A percentile compares a stretch with the other conserved stretches of the same genome.
phyloP scores from a whole-genome alignment of 2,888 invertebrate species.

The Capitulum mitella region DNA sequence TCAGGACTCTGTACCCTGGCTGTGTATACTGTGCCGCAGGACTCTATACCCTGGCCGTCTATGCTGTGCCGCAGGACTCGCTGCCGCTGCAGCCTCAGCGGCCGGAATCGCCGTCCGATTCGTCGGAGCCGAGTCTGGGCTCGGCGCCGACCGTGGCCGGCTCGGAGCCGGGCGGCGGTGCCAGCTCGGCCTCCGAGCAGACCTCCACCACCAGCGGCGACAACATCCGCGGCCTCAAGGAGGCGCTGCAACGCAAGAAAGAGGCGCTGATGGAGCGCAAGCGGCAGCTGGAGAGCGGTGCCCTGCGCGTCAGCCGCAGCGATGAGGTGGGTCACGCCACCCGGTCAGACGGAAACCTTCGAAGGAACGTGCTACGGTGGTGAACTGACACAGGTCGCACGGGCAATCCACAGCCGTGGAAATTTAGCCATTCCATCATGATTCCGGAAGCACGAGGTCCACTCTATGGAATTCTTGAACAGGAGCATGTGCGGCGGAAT shows the following conservation, averaged over 20 bases:
- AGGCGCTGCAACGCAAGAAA: neutral
- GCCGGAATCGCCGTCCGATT: neutral
- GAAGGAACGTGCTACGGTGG: too few relatives aligned
- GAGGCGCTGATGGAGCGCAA: neutral
- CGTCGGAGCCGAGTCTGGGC: neutral
- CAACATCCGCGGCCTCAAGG: neutral
- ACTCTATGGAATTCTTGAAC: too few relatives aligned
- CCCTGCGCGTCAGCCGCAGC: neutral
- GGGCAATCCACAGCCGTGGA: too few relatives aligned
- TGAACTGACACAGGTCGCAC: too few relatives aligned
- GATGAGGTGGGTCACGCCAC: conserved; percentile 4
- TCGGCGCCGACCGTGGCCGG: conserved; percentile 11
- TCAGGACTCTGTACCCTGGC: too few relatives aligned
- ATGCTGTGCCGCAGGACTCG: neutral
- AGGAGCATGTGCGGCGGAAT: too few relatives aligned
- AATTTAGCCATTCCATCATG: too few relatives aligned
- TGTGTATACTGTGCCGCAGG: too few relatives aligned
- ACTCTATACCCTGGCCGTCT: too few relatives aligned
- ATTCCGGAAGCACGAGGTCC: too few relatives aligned
- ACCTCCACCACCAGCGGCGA: neutral
- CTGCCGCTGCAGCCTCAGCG: conserved; percentile 18
- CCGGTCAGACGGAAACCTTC: too few relatives aligned
- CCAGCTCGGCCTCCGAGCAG: neutral
- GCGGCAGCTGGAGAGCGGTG: neutral
- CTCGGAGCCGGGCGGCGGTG: neutral